Percentiles rank a stretch among this genome's conserved stretches.
Evolutionary conservation across 2,888 invertebrate genomes (phyloP).

Genomic region (Microdon myrmicae): DNA sequence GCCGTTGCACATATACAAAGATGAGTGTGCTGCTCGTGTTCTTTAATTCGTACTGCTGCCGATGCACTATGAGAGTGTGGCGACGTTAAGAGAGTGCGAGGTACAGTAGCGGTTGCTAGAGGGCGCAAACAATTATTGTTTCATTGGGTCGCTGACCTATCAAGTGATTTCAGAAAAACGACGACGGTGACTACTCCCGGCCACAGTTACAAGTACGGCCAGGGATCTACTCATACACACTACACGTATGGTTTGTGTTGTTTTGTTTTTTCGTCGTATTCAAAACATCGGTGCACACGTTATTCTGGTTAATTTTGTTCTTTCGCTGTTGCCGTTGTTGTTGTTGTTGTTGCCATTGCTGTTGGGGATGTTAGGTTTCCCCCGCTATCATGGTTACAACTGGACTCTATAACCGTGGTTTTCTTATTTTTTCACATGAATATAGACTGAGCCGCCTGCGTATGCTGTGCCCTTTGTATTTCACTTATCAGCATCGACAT

Average conservation of each 20-base stretch:
- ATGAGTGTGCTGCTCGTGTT: conserved; percentile 1
- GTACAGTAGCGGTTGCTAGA: conserved; percentile 50
- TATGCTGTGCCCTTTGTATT: conserved; percentile 20
- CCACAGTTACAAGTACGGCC: too few species aligned
- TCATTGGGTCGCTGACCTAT: conserved; percentile 53
- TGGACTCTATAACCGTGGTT: conserved; percentile 25
- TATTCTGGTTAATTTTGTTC: conserved; percentile 4
- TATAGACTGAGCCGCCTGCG: conserved; percentile 12
- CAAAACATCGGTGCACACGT: too few species aligned
- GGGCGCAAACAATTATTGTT: conserved; percentile 53
- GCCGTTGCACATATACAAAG: conserved; percentile 1
- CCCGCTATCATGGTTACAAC: conserved; percentile 41
- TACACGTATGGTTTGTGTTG: too few species aligned
- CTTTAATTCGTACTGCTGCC: conserved; percentile 31
- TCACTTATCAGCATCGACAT: neutral
- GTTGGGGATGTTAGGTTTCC: conserved; percentile 7
- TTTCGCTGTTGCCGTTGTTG: conserved; percentile 4
- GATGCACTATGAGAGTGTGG: conserved; percentile 30
- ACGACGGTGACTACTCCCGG: conserved; percentile 28
- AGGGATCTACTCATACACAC: conserved; percentile 20
- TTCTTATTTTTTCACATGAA: conserved; percentile 23
- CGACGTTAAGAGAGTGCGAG: conserved; percentile 22
- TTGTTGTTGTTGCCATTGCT: conserved; percentile 4
- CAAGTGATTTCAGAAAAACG: conserved; percentile 51
- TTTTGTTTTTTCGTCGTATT: too few species aligned